These are phyloP conservation scores for Cynopterus sphinx DNA, from an alignment of 2,797 vertebrate genomes.

Conservation along the genomic window DNA sequence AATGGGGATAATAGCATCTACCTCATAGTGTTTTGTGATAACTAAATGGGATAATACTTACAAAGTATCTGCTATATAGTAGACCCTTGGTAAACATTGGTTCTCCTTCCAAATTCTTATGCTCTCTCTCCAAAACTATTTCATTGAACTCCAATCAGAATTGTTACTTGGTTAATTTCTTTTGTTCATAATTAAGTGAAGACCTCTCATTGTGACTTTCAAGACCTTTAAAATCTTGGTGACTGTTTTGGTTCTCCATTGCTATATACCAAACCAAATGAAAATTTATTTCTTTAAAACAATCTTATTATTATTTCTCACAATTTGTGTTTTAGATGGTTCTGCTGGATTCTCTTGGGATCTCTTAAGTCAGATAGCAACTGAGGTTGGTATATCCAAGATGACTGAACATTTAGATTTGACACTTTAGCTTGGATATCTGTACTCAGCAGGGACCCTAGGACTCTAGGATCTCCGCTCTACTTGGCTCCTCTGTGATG, in stretches of 20 bases:
- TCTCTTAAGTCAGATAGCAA: not conserved
- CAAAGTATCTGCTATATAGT: not conserved
- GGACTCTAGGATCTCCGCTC: not conserved
- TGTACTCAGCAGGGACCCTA: not conserved
- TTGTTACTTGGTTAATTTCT: not conserved
- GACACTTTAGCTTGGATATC: not conserved
- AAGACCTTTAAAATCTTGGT: not conserved
- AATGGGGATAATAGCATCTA: not conserved
- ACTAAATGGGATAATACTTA: constrained; percentile 5
- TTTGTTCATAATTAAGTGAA: not conserved
- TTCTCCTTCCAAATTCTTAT: not conserved
- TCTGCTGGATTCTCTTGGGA: not conserved
- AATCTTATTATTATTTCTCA: constrained; percentile 32
- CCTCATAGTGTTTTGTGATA: not conserved
- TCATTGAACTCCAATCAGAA: not conserved
- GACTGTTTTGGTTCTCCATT: not conserved
- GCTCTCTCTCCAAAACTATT: not conserved
- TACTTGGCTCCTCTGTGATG: not conserved
- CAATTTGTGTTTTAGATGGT: not conserved
- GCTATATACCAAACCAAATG: not conserved
- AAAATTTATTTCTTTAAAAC: not conserved
- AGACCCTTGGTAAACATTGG: not conserved
- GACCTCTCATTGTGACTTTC: not conserved
- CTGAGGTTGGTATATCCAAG: not conserved
- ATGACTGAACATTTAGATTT: not conserved